These are phyloP conservation scores for Bradypodion pumilum DNA, from an alignment of 2,797 vertebrate species.

Conservation along the genomic window DNA sequence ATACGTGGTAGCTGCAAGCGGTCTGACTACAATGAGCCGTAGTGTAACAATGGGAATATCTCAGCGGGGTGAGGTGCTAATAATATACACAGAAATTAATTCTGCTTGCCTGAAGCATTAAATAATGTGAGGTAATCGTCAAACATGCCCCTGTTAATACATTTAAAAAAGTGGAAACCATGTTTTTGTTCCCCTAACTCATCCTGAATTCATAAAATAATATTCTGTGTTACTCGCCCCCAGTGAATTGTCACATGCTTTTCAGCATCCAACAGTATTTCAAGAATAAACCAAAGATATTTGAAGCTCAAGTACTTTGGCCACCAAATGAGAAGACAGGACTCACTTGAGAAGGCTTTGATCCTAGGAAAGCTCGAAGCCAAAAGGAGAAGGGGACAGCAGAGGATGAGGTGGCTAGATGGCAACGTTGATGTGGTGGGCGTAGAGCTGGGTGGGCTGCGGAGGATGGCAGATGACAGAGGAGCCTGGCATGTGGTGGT, in stretches of 20 bases:
- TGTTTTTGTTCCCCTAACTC: background rate
- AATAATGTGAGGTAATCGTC: slow-evolving; percentile 32
- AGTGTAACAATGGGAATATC: slow-evolving; percentile 37
- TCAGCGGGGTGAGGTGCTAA: slow-evolving; percentile 25
- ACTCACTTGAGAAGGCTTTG: too few species aligned
- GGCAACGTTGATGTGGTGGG: too few species aligned
- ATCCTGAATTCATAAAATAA: background rate
- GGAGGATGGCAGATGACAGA: too few species aligned
- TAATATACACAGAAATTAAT: slow-evolving; percentile 14
- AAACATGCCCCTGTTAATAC: background rate
- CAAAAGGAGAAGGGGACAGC: too few species aligned
- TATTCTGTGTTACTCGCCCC: background rate
- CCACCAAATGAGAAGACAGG: too few species aligned
- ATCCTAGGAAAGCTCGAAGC: too few species aligned
- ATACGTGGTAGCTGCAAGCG: background rate
- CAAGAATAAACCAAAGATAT: too few species aligned
- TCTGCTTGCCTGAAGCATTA: slow-evolving; percentile 28
- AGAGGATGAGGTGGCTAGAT: too few species aligned
- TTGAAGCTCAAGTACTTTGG: too few species aligned
- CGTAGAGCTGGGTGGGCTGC: too few species aligned
- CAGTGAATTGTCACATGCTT: background rate
- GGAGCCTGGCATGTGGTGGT: too few species aligned
- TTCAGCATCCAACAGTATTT: background rate
- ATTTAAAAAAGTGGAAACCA: background rate
- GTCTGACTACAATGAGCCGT: background rate